Base-by-base conservation (phyloP, 2,113 vertebrate species). In the Chitala chitala region DNA sequence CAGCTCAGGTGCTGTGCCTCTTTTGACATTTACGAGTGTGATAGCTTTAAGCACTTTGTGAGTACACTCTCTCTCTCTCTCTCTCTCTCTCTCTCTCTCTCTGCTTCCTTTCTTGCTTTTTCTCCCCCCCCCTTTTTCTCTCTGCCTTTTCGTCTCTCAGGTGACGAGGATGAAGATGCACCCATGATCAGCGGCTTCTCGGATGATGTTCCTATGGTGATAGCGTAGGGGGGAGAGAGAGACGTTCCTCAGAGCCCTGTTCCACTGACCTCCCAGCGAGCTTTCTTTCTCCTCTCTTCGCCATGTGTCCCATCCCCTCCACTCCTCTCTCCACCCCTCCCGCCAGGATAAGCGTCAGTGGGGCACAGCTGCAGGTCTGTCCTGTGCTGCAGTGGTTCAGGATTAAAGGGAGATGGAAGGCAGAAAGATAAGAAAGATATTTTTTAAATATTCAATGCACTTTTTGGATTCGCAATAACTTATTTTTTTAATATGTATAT, bases 141-240 rank as follows among this genome's bases (percentile, higher is more conserved):
- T 51, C 53, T 71, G 74, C 31, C 50, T 83, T 85, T 83, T 5
- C 78, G 76, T 84, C 82, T 7, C 77, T 20, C 56, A 58, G 97
- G 94, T 59, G 96, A 99, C 7, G 96, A 98, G 20, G 95, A 99
- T 2, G 97, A 99, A 33, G 97, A 99, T 0, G 93, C 93, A 12
- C 96, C 97, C 0, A 96, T 99, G 96, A 99, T 99, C 87, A 95
- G 93, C 64, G 97, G 97, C 81, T 99, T 99, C 84, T 98, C 97
- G 73, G 97, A 99, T 1, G 97, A 99, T 0, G 97, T 98, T 72
- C 97, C 97, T 77, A 98, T 99, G 95, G 96, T 99, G 79, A 96
- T 99, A 73, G 97, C 97, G 12, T 99, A 94, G 64, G 12, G 40
- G 95, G 87, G 80, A 54, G 69, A 36, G 55, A 51, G 10, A 20